A percentile compares a stretch with the other conserved stretches of the same genome.
Conservation (phyloP, 2,797 vertebrate species). For the Micromesistius poutassou region DNA sequence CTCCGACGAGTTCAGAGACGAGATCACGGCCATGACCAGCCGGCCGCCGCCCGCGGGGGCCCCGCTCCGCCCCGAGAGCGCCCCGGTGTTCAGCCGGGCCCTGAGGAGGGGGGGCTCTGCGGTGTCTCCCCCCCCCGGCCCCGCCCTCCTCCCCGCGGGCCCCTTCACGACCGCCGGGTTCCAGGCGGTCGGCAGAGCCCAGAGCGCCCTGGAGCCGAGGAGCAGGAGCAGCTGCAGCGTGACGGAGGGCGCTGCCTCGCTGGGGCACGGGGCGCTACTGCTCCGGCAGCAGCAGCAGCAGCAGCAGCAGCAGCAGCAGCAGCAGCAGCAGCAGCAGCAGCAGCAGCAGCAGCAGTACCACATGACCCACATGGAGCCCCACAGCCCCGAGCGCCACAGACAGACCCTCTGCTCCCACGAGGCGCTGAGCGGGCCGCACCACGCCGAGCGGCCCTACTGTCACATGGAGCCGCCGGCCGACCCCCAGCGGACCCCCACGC, state of each 20-base stretch:
- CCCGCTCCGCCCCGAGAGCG: slow-evolving; percentile 74
- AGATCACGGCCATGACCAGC: slow-evolving; percentile 47
- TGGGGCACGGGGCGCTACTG: slow-evolving; percentile 50
- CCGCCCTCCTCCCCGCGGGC: slow-evolving; percentile 69
- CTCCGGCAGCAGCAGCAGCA: slow-evolving; percentile 57
- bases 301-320: slow-evolving; percentile 59
- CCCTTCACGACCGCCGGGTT: slow-evolving; percentile 68
- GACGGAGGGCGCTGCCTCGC: slow-evolving; percentile 76
- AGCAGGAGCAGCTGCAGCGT: slow-evolving; percentile 68
- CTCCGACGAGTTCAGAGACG: slow-evolving; percentile 64
- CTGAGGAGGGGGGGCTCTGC: slow-evolving; percentile 67
- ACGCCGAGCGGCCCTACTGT: slow-evolving; percentile 57
- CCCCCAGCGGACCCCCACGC: slow-evolving; percentile 39
- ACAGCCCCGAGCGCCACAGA: slow-evolving; percentile 60
- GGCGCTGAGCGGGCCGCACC: slow-evolving; percentile 66
- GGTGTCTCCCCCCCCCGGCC: slow-evolving; percentile 54
- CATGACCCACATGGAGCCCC: slow-evolving; percentile 69
- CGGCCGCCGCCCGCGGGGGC: slow-evolving; percentile 67
- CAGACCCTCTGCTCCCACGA: slow-evolving; percentile 71
- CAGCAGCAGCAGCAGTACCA: slow-evolving; percentile 65
- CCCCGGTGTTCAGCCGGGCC: slow-evolving; percentile 73
- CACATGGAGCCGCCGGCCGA: slow-evolving; percentile 36
- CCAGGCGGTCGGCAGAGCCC: slow-evolving; percentile 72
- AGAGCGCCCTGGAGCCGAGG: slow-evolving; percentile 45
- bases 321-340: slow-evolving; percentile 56